Base-by-base conservation (phyloP, 2,888 invertebrate species). In the Eilema griseolum region DNA sequence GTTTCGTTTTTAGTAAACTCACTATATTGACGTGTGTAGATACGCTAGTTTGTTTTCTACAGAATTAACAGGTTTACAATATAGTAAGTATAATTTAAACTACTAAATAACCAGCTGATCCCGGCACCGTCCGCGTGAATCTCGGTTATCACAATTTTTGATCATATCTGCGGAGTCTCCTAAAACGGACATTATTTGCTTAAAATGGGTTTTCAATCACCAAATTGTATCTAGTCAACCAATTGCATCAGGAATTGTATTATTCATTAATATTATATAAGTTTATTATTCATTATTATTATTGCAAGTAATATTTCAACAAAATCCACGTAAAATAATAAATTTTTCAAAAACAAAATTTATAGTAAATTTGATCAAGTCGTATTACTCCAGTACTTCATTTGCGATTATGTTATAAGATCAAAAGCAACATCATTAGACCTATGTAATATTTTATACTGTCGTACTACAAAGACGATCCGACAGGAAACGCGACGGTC, bases 401-500 rank as follows among this genome's bases (percentile, higher is more conserved):
- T 83, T 78, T 81, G 71, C 66, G 62, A 62, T 31, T 31, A 0
- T 11, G 52, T 8, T 24, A 72, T 63, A 66, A 71, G 61, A 78
- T 74, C 65, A 70, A 70, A 63, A 64, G 59, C 56, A 72, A 70
- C 79, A 61, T 83, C 72, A 72, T 81, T 78, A 81, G 76, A 70
- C 66, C 69, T 60, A 72, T 68, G 80, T 78, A 72, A 78, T 74
- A 81, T 75, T 79, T 81, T 74, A 79, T 79, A 69, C 74, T 77
- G 72, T 78, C 72, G 72, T 41, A 16, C 14, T 68, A 81, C 78
- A 80, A 77, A 79, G 84, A 70, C 69, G 80, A 84, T 78, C 76
- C 75, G 79, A 81, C 82, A 79, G 83, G 81, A 85, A 84, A 79
- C 83, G 65, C 76, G 74, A 75, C 77, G 77, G 79, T 80, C 81